phyloP scores from a whole-genome alignment of 2,113 vertebrate species.

The Pavo muticus region DNA sequence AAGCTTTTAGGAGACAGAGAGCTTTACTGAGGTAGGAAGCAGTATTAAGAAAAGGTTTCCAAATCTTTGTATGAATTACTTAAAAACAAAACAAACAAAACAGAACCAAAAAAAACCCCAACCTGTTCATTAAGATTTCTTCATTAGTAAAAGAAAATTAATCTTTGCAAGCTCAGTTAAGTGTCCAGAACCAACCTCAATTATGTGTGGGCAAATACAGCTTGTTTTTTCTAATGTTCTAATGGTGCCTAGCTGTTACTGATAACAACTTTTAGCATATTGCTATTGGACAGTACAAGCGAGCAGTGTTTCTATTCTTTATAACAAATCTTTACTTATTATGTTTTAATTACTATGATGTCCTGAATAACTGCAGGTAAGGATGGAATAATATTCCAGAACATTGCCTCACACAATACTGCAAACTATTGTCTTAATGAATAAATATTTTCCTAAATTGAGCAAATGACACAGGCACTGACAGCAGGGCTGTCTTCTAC shows the following conservation, averaged over 20 bases:
- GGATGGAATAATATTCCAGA: not conserved
- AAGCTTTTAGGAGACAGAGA: not conserved
- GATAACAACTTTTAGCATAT: not conserved
- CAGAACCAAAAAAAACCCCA: not conserved
- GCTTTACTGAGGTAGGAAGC: not conserved
- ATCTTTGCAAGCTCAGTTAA: not conserved
- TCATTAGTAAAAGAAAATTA: not conserved
- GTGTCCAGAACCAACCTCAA: not conserved
- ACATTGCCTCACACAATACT: not conserved
- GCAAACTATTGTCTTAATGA: not conserved
- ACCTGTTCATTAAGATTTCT: not conserved
- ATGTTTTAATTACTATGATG: not conserved
- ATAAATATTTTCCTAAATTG: slow-evolving; percentile 14
- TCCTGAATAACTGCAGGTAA: not conserved
- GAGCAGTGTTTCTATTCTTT: not conserved
- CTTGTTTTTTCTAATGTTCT: not conserved
- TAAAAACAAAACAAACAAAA: not conserved
- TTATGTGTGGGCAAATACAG: not conserved
- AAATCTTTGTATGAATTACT: not conserved
- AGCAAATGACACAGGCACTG: not conserved
- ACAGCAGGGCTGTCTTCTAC: not conserved
- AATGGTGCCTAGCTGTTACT: not conserved
- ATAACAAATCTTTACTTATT: not conserved
- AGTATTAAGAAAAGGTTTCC: not conserved
- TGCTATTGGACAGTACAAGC: not conserved